phyloP scores from a whole-genome alignment of 1,140 invertebrate genomes.

The Drosophila dunni region DNA sequence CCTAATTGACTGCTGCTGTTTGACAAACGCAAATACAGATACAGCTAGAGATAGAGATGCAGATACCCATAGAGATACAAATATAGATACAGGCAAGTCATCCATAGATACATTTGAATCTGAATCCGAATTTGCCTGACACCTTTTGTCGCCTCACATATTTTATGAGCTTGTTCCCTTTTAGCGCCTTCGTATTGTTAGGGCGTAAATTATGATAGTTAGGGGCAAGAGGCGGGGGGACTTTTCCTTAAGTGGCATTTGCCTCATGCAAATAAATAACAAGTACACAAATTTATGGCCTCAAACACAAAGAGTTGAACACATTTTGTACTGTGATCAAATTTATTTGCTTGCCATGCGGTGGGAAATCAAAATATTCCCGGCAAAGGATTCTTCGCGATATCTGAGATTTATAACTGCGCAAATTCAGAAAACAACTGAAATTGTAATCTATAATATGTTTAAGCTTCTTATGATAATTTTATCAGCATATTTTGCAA shows the following conservation, averaged over 20 bases:
- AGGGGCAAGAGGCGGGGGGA: background rate
- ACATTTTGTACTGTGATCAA: background rate
- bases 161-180: conserved; percentile 49
- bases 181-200: conserved; percentile 44
- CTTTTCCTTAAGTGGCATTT: conserved; percentile 47
- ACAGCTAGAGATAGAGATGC: conserved; percentile 11
- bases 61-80: background rate
- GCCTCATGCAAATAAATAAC: conserved; percentile 75
- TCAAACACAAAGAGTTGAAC: conserved; percentile 14
- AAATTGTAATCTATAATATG: background rate
- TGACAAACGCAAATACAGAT: conserved; percentile 75
- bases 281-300: conserved; percentile 67
- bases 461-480: conserved; percentile 24
- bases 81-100: conserved; percentile 1
- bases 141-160: conserved; percentile 47
- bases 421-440: conserved; percentile 1
- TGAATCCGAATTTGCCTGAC: conserved; percentile 21
- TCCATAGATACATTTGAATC: conserved; percentile 25
- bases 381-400: background rate
- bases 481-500: conserved; percentile 28
- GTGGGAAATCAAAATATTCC: conserved; percentile 5
- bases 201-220: conserved; percentile 34
- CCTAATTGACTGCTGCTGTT: conserved; percentile 81
- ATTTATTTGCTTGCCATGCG: background rate
- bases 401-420: background rate